Evolutionary conservation across 1,140 invertebrate genomes (phyloP), one percentile per base, ranked within the genome.

Genomic region (Platyura marginata): DNA sequence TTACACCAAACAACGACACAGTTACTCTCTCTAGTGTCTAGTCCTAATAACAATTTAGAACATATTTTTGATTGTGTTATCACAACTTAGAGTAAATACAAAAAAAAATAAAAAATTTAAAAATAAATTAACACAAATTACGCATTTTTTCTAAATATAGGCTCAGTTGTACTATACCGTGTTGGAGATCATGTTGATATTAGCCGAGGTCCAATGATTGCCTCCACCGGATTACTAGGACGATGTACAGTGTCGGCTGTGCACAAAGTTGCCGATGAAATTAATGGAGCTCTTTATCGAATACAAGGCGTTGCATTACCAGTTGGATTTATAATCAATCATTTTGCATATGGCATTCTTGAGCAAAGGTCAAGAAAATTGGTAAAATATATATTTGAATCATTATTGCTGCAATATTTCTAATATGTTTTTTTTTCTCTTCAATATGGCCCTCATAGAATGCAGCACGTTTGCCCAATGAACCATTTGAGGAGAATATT

Each of bases 221-320:
- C 71, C 3, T 77, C 79, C 45, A 84, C 85, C 0, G 59, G 61
- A 25, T 74, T 82, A 43, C 60, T 95, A 6, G 85, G 84, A 0
- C 69, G 80, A 29, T 76, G 75, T 44, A 75, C 76, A 3, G 60
- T 95, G 9, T 61, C 77, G 9, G 74, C 83, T 6, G 78, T 85
- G 13, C 79, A 88, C 51, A 69, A 74, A 56, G 64, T 69, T 5
- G 62, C 70, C 19, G 66, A 69, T 43, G 60, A 64, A 37, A 63
- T 57, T 1, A 63, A 69, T 2, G 70, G 73, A 3, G 55, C 62
- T 13, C 57, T 92, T n/a, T 83, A 85, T 53, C 68, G 92, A 51
- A 79, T 95, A 51, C 92, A 97, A 65, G 91, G 89, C 0, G 70
- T 95, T 1, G 81, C 87, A 0, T 53, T 95, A 41, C 91, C 92